Base-by-base conservation (phyloP, 2,797 vertebrate species). In the Vultur gryphus region DNA sequence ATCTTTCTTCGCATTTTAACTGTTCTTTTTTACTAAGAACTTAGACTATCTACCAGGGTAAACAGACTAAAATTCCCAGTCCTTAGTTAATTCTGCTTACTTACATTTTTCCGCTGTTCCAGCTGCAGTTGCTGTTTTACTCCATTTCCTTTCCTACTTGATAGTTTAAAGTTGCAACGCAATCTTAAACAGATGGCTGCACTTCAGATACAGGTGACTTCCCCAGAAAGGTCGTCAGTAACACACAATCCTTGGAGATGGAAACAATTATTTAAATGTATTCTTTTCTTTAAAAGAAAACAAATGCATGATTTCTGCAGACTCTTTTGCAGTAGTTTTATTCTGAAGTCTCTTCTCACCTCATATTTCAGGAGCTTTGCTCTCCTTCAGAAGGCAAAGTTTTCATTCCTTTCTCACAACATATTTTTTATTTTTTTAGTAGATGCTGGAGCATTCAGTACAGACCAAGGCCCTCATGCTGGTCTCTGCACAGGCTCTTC, bases 131-230 rank as follows among this genome's bases (percentile, higher is more conserved):
- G 24, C 28, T 84, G 37, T 81, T 95, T 85, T 62, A 54, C 35
- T 87, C 29, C 0, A 26, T 91, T 75, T 90, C 46, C 55, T 84
- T 82, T 88, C 31, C 46, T 62, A 55, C 20, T 69, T 52, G 16
- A 61, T 41, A 79, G 43, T 52, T 90, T 55, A 84, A 89, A 29
- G 28, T 48, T 78, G 71, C 82, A 78, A 55, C 1, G 4, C 52
- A 78, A 61, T 51, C 78, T 87, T 78, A 89, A 91, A 66, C 70
- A 87, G 73, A 89, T 55, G 57, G 76, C 28, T 72, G 33, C 19
- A 41, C 39, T 95, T 91, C 76, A 91, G 76, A 94, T 67, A 69
- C 43, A 89, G 65, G 82, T 85, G 91, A 91, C 69, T 91, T 88
- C 49, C 57, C 48, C 7, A 8, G 43, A 79, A 79, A 93, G 18